Percentiles rank a stretch among this genome's conserved stretches.
Evolutionary conservation across 2,888 invertebrate genomes (phyloP).

Genomic region (Cataglyphis cursor): DNA sequence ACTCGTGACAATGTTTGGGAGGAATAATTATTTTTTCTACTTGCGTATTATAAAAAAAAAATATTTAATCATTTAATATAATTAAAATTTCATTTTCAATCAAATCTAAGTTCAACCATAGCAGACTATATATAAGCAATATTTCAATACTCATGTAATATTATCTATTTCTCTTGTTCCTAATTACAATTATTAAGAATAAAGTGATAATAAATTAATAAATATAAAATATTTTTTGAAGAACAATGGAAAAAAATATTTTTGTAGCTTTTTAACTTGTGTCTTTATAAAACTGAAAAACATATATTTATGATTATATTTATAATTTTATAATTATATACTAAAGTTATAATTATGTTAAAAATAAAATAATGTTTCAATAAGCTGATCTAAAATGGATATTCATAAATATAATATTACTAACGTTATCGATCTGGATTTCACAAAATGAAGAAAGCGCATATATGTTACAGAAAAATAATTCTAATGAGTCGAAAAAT

Average conservation of each 20-base stretch:
- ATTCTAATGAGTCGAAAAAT: conserved; percentile 14
- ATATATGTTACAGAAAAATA: neutral
- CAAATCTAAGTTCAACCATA: neutral
- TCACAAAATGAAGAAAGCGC: neutral
- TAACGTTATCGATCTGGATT: neutral
- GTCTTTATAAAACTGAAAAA: conserved; percentile 5
- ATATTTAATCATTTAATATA: neutral
- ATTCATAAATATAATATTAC: conserved; percentile 15
- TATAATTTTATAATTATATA: no score
- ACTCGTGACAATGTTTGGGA: neutral
- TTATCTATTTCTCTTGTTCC: neutral
- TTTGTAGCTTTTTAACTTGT: neutral
- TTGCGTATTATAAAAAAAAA: neutral
- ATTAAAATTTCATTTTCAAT: neutral
- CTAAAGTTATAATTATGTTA: neutral
- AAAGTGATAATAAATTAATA: neutral
- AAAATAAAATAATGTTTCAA: neutral
- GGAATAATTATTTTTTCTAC: conserved; percentile 2
- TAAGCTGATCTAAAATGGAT: neutral
- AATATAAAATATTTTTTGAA: neutral
- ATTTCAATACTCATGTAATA: neutral
- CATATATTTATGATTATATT: no score
- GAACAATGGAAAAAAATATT: conserved; percentile 3
- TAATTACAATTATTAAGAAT: conserved; percentile 5
- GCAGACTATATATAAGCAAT: neutral